Base-by-base conservation (phyloP, 2,888 invertebrate genomes). In the Volucella inflata region DNA sequence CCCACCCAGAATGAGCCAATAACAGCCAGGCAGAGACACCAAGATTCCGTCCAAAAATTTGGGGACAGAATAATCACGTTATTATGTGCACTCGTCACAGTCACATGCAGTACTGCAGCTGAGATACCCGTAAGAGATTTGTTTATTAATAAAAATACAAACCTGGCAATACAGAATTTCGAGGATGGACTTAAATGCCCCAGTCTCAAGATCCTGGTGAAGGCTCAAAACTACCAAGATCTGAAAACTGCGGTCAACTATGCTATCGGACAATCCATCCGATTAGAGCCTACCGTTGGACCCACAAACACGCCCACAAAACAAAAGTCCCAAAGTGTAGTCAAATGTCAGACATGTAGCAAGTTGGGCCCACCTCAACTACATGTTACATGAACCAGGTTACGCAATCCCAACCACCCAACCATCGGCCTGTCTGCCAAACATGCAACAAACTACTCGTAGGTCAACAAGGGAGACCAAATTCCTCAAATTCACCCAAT, bases 171-270 rank as follows among this genome's bases (percentile, higher is more conserved):
- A 21, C 48, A 59, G n/a, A 42, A 12, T 12, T 59, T 59, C 21
- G 59, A 57, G 40, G 70, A 70, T 46, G 48, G 57, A 1, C 12
- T 70, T 16, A 21, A 38, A 38, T 57, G 57, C 17, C 36, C 44
- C 6, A 71, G n/a, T 36, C 59, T 59, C 3, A 59, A 16, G 16
- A 38, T 71, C 8, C 14, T 71, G 21, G 17, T 71, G 6, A 55
- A 50, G 36, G 57, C 50, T 16, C 16, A 40, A 9, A 48, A 21
- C 0, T 21, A 57, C 36, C 10, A 2, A 4, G 14, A 57, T 17
- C 21, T 70, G 40, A 38, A 42, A 36, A 55, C 36, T 12, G 48
- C 70, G 8, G 59, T 71, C 12, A 9, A 21, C 2, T 59, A 59
- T 11, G 59, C 59, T 6, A 17, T 53, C 9, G 57, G 57, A n/a